phyloP scores from a whole-genome alignment of 2,113 vertebrate genomes.

The Phyllostomus hastatus region DNA sequence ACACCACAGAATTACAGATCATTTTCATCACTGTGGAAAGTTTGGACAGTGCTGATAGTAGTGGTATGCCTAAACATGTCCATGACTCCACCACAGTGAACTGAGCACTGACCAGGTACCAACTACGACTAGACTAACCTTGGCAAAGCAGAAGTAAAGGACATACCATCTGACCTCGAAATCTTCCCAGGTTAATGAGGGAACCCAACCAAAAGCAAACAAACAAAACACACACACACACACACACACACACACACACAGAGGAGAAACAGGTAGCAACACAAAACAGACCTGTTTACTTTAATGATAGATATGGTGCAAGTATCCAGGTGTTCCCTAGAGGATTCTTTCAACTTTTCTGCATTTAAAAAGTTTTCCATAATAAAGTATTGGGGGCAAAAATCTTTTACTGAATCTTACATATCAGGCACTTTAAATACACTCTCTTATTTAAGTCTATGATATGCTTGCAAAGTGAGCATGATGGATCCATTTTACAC shows the following conservation, averaged over 20 bases:
- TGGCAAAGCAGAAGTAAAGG: not conserved
- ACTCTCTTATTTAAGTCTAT: not conserved
- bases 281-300: not conserved
- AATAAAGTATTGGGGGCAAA: not conserved
- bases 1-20: not conserved
- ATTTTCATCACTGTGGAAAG: not conserved
- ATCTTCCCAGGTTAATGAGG: not conserved
- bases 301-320: not conserved
- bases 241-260: not conserved
- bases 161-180: not conserved
- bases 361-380: not conserved
- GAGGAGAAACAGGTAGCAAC: not conserved
- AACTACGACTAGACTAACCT: not conserved
- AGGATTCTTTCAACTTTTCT: not conserved
- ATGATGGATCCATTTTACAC: not conserved
- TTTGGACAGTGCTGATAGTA: not conserved
- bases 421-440: not conserved
- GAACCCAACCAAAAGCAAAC: not conserved
- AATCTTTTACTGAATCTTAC: not conserved
- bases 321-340: not conserved
- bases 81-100: too few species aligned
- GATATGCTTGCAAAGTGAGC: not conserved
- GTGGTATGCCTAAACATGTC: fast-evolving
- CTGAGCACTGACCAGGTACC: too few species aligned
- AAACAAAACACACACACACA: not conserved